phyloP scores from a whole-genome alignment of 2,113 vertebrate genomes.

The Takifugu flavidus region DNA sequence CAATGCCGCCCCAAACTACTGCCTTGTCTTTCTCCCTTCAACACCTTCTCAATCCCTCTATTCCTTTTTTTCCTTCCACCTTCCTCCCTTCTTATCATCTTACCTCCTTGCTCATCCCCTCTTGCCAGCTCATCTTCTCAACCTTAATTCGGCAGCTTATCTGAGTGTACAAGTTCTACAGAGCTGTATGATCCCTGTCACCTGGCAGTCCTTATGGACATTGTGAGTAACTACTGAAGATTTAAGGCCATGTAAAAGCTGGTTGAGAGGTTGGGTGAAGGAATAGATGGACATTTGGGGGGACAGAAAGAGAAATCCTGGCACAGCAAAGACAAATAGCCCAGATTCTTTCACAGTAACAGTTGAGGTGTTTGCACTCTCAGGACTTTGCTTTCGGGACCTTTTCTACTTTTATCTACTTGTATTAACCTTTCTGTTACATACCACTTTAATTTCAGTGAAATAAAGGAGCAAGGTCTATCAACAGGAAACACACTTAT shows the following conservation, averaged over 20 bases:
- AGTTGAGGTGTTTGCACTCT: too few relatives aligned
- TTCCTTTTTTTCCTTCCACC: neutral
- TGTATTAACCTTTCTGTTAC: too few relatives aligned
- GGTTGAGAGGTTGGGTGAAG: neutral
- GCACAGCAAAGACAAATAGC: neutral
- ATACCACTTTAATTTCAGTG: too few relatives aligned
- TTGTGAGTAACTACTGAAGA: constrained; percentile 52
- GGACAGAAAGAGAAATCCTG: neutral
- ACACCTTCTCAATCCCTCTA: neutral
- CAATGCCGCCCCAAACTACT: neutral
- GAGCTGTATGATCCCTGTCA: constrained; percentile 59
- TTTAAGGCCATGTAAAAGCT: constrained; percentile 29
- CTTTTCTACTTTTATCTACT: too few relatives aligned
- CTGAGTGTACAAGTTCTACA: constrained; percentile 65
- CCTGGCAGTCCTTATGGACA: constrained; percentile 54
- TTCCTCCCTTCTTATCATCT: constrained; percentile 36
- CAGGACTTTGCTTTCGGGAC: too few relatives aligned
- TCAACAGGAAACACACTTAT: too few relatives aligned
- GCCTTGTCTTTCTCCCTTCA: neutral
- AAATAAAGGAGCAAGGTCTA: too few relatives aligned
- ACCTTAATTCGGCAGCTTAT: constrained; percentile 72
- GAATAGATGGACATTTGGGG: neutral
- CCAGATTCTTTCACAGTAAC: too few relatives aligned
- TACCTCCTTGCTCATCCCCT: constrained; percentile 45
- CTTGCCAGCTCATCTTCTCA: constrained; percentile 55